Evolutionary conservation across 2,113 vertebrate species (phyloP), one percentile per base, ranked within the genome.

Genomic region (Naja naja): DNA sequence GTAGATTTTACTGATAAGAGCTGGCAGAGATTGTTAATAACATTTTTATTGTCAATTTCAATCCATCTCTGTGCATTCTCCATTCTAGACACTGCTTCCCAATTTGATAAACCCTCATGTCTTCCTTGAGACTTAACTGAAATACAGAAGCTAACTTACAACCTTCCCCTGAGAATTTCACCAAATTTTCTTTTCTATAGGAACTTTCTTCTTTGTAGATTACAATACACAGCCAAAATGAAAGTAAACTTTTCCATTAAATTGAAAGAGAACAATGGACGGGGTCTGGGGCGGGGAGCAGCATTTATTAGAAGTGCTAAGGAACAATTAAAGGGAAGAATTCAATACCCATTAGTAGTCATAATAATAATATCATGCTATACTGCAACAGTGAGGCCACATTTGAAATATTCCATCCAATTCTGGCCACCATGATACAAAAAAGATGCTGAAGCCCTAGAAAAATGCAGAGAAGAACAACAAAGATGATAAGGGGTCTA

Each of bases 221-320:
- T 58, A 9, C 23, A 58, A 58, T 58, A 58, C 56, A 58, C 30
- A n/a, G 27, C 30, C n/a, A 64, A 64, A 64, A 64, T n/a, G 4
- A 27, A 64, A 64, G 1, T 14, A n/a, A 64, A n/a, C 60, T 64
- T 64, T 64, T 64, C 60, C 27, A 64, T 64, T n/a, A 64, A 64
- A 64, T 11, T 30, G 60, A 64, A 64, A 64, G 27, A 30, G 60
- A 64, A 64, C 27, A 64, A n/a, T 64, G 27, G 60, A 64, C 3
- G 4, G 2, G 27, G 27, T 12, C 30, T n/a, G 11, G 3, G 9
- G 1, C 9, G 3, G 1, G 3, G 27, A 1, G 27, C 60, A n/a
- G 60, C 60, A 64, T 30, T 30, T 64, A 30, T 64, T 64, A 64
- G 60, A 64, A 30, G 10, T 64, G 27, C 22, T 45, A 45, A 22